These are phyloP conservation scores for Micronisus gabar DNA, from an alignment of 2,113 vertebrate genomes.

Conservation along the genomic window DNA sequence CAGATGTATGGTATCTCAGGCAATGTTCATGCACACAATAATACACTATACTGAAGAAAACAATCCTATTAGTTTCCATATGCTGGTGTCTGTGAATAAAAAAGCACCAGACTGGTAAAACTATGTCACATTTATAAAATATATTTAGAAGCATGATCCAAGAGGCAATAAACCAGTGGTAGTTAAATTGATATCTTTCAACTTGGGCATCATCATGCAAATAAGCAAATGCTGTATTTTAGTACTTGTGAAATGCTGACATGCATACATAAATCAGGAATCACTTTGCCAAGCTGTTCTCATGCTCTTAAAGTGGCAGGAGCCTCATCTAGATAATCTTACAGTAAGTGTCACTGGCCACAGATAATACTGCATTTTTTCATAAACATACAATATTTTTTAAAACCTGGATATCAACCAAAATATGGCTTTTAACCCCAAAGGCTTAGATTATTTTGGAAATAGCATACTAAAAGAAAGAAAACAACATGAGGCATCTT, in stretches of 20 bases:
- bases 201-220: neutral
- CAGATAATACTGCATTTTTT: neutral
- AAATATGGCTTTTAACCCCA: neutral
- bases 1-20: neutral
- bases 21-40: neutral
- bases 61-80: neutral
- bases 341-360: neutral
- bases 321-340: neutral
- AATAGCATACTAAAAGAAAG: neutral
- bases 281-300: slow-evolving; percentile 18
- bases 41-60: neutral
- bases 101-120: neutral
- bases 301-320: neutral
- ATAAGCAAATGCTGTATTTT: slow-evolving; percentile 12
- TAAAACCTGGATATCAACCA: neutral
- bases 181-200: neutral
- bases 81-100: neutral
- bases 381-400: neutral
- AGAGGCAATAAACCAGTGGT: neutral
- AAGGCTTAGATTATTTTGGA: neutral
- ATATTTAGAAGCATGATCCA: neutral
- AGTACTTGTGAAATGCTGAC: slow-evolving; percentile 41
- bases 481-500: neutral
- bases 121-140: neutral
- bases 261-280: slow-evolving; percentile 13